These are phyloP conservation scores for Hoplodrina blanda DNA, from an alignment of 2,888 invertebrate genomes.

Conservation along the genomic window DNA sequence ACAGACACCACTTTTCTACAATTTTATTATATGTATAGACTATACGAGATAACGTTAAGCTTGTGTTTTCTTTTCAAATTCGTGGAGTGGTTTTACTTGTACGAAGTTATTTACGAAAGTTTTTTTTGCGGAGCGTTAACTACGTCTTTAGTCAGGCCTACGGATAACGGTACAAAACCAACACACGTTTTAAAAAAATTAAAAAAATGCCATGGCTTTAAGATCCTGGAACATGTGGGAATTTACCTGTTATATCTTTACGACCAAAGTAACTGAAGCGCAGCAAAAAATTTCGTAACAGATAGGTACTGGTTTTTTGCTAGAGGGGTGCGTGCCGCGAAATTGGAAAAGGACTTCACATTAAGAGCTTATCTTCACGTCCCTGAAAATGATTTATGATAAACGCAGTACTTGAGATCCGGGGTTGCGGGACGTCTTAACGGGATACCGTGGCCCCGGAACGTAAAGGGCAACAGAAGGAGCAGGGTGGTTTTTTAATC, in stretches of 20 bases:
- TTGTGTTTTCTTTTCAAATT: slow-evolving; percentile 1
- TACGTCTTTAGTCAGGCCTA: background rate
- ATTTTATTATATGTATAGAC: no score
- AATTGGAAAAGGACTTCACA: slow-evolving; percentile 3
- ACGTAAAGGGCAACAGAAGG: no score
- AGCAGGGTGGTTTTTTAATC: no score
- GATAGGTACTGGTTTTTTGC: background rate
- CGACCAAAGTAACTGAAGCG: background rate
- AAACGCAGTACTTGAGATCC: background rate
- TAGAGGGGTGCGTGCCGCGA: background rate
- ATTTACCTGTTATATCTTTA: background rate
- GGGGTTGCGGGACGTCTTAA: no score
- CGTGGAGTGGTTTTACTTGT: slow-evolving; percentile 4
- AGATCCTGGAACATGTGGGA: background rate
- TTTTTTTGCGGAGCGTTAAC: background rate
- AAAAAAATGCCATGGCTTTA: background rate
- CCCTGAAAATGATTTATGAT: slow-evolving; percentile 30
- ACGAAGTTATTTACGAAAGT: background rate
- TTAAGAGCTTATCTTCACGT: slow-evolving; percentile 14
- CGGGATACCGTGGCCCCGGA: no score
- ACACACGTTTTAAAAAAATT: background rate
- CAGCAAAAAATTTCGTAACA: background rate
- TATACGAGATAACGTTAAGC: background rate
- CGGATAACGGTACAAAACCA: no score
- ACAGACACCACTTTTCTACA: no score